Conservation (phyloP, 64 coral and sea anemone species). For the Dendronephthya gigantea region DNA sequence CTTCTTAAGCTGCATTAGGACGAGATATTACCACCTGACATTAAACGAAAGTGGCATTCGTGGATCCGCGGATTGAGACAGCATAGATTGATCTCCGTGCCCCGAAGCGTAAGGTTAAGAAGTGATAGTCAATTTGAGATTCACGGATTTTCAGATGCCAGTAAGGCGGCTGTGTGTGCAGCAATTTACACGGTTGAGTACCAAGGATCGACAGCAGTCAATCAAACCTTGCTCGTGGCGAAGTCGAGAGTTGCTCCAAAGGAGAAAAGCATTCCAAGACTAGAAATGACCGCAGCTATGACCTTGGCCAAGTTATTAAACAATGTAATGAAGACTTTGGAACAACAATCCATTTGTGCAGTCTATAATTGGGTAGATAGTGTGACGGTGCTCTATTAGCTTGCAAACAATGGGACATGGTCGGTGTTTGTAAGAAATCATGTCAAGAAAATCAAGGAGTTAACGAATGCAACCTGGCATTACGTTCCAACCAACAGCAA, state of each 20-base stretch:
- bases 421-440: too few relatives aligned
- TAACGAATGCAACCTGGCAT: too few relatives aligned
- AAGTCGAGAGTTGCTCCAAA: conserved; percentile 39
- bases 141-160: conserved; percentile 52
- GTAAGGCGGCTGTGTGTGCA: conserved; percentile 34
- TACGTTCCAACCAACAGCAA: neutral
- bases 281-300: conserved; percentile 43
- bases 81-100: conserved; percentile 13
- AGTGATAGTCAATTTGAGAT: conserved; percentile 18
- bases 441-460: too few relatives aligned
- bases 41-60: conserved; percentile 21
- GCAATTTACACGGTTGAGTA: conserved; percentile 32
- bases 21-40: conserved; percentile 22
- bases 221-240: too few relatives aligned
- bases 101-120: conserved; percentile 17
- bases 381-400: conserved; percentile 28
- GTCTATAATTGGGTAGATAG: conserved; percentile 43
- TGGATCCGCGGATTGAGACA: conserved; percentile 16
- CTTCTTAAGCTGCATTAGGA: conserved; percentile 39
- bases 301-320: conserved; percentile 23
- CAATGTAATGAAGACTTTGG: conserved; percentile 22
- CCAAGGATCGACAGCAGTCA: conserved; percentile 15
- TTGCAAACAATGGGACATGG: too few relatives aligned
- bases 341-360: neutral
- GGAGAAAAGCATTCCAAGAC: conserved; percentile 29